Evolutionary conservation across 2,113 vertebrate genomes (phyloP).

Genomic region (Madoqua kirkii): DNA sequence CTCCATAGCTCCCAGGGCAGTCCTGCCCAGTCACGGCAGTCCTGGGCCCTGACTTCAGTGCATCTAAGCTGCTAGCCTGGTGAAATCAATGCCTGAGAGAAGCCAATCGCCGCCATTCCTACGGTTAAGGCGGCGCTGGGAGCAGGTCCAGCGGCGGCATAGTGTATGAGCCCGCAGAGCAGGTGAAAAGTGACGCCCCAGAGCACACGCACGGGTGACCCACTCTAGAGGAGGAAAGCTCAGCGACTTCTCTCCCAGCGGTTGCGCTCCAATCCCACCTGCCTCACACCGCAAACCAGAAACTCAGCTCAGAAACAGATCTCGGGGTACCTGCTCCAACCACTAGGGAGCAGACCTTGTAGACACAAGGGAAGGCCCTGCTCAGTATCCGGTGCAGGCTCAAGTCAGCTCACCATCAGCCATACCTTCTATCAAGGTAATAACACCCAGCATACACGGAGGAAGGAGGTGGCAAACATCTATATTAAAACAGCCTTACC

Average conservation of each 20-base stretch:
- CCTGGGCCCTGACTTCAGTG: neutral
- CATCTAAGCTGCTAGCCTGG: neutral
- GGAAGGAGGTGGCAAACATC: neutral
- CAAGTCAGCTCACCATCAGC: neutral
- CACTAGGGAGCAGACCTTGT: neutral
- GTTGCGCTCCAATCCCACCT: neutral
- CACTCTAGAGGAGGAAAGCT: neutral
- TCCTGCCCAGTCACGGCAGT: neutral
- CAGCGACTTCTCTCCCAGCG: neutral
- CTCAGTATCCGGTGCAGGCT: neutral
- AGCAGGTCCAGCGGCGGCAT: neutral
- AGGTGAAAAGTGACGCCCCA: neutral
- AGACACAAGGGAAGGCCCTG: neutral
- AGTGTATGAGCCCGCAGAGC: neutral
- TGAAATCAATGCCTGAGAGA: neutral
- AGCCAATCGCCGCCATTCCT: accelerated
- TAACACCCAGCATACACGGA: neutral
- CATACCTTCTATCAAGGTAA: neutral
- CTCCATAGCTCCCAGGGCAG: neutral
- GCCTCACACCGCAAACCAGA: neutral
- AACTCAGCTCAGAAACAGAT: neutral
- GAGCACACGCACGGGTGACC: neutral
- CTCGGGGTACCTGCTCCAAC: neutral
- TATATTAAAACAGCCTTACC: neutral
- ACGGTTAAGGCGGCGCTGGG: neutral